Evolutionary conservation across 2,888 invertebrate species (phyloP).

Genomic region (Synanthedon myopaeformis): DNA sequence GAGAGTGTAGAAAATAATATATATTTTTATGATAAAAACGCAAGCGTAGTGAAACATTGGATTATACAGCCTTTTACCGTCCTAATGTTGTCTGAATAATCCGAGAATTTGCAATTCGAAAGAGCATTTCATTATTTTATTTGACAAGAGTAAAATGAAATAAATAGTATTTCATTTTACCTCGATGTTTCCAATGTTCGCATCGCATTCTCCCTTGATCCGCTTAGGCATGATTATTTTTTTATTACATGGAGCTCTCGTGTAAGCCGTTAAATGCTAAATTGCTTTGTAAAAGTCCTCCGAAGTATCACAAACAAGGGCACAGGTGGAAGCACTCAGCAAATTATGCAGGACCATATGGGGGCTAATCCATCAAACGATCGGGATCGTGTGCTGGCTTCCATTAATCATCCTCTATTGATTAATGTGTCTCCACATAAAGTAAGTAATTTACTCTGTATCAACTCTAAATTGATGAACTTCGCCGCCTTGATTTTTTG

Average conservation of each 20-base stretch:
- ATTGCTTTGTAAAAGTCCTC: background rate
- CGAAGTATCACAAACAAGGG: conserved; percentile 19
- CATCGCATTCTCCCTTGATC: background rate
- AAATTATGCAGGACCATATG: conserved; percentile 66
- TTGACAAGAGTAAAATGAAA: background rate
- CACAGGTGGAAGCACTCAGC: conserved; percentile 58
- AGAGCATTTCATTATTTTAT: background rate
- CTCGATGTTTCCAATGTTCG: background rate
- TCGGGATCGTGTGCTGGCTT: conserved; percentile 45
- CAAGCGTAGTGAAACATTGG: too few relatives aligned
- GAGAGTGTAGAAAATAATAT: too few relatives aligned
- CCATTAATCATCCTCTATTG: conserved; percentile 67
- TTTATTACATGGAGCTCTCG: background rate
- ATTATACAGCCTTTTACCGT: too few relatives aligned
- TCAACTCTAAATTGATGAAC: conserved; percentile 39
- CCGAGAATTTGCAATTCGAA: too few relatives aligned
- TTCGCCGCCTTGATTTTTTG: conserved; percentile 35
- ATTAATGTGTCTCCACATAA: conserved; percentile 63
- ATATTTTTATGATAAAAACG: conserved; percentile 5
- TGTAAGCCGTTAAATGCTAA: background rate
- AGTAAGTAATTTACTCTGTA: conserved; percentile 50
- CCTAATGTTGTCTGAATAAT: background rate
- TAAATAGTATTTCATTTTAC: background rate
- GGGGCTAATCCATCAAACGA: conserved; percentile 66
- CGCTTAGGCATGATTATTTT: background rate